Percentiles rank a stretch among this genome's conserved stretches.
phyloP scores from a whole-genome alignment of 1,140 invertebrate genomes.

The Neomicropteryx cornuta region DNA sequence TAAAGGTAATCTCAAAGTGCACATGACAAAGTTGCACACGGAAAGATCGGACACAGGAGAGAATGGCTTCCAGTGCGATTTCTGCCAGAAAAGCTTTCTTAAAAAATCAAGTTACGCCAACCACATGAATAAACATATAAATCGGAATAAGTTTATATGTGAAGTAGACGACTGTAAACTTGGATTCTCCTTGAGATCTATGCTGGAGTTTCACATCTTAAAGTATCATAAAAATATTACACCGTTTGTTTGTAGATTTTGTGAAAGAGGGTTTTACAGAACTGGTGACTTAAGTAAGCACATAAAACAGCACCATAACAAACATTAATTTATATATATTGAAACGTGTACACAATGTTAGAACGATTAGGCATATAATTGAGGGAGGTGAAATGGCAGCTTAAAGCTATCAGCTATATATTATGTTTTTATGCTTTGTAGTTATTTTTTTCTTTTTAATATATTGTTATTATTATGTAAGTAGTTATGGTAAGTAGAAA shows the following conservation, averaged over 20 bases:
- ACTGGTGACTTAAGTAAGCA: conserved; percentile 8
- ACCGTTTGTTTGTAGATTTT: conserved; percentile 7
- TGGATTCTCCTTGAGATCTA: conserved; percentile 6
- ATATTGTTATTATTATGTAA: too few relatives aligned
- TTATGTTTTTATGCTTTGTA: too few relatives aligned
- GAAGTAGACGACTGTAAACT: conserved; percentile 5
- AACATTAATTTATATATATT: too few relatives aligned
- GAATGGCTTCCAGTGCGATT: conserved; percentile 54
- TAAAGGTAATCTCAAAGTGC: conserved; percentile 29
- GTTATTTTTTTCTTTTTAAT: too few relatives aligned
- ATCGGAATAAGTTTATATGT: conserved; percentile 9
- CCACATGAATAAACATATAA: conserved; percentile 44
- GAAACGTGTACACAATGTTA: too few relatives aligned
- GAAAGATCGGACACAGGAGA: conserved; percentile 41
- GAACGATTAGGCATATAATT: too few relatives aligned
- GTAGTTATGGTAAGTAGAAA: too few relatives aligned
- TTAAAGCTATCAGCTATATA: too few relatives aligned
- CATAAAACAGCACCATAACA: conserved; percentile 4
- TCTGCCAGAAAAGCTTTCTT: conserved; percentile 27
- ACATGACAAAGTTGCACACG: conserved; percentile 12
- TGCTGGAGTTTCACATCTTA: conserved; percentile 12
- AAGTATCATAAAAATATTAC: conserved; percentile 13
- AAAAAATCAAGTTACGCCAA: conserved; percentile 26
- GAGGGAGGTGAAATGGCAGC: too few relatives aligned
- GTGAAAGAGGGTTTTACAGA: conserved; percentile 10